A percentile compares a stretch with the other conserved stretches of the same genome.
phyloP scores from a whole-genome alignment of 2,797 vertebrate genomes.

The Glossophaga mutica region DNA sequence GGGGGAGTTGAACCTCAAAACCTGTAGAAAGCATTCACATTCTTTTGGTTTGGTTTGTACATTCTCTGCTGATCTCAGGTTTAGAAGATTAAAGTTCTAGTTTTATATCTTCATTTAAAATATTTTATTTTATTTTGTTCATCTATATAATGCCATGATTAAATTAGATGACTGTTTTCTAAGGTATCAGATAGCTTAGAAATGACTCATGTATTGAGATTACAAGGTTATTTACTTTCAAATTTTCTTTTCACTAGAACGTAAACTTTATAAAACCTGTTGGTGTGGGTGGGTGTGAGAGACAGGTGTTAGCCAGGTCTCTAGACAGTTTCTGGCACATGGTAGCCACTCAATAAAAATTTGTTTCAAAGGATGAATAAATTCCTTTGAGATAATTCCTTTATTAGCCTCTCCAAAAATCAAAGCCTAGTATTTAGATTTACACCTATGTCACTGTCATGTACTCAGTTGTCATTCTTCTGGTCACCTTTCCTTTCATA shows the following conservation, averaged over 20 bases:
- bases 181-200: not conserved
- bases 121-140: not conserved
- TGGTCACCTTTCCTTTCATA: not conserved
- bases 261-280: not conserved
- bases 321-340: not conserved
- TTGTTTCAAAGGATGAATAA: not conserved
- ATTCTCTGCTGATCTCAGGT: not conserved
- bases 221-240: not conserved
- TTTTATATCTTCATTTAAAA: not conserved
- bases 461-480: not conserved
- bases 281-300: not conserved
- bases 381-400: not conserved
- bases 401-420: too few species aligned
- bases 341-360: not conserved
- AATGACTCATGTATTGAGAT: not conserved
- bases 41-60: not conserved
- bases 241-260: not conserved
- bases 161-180: not conserved
- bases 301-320: not conserved
- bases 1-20: not conserved
- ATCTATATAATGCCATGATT: not conserved
- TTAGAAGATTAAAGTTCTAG: not conserved
- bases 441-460: not conserved
- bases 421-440: not conserved
- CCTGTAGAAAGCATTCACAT: not conserved